phyloP scores from a whole-genome alignment of 2,888 invertebrate genomes.

The Hofmannophila pseudospretella region DNA sequence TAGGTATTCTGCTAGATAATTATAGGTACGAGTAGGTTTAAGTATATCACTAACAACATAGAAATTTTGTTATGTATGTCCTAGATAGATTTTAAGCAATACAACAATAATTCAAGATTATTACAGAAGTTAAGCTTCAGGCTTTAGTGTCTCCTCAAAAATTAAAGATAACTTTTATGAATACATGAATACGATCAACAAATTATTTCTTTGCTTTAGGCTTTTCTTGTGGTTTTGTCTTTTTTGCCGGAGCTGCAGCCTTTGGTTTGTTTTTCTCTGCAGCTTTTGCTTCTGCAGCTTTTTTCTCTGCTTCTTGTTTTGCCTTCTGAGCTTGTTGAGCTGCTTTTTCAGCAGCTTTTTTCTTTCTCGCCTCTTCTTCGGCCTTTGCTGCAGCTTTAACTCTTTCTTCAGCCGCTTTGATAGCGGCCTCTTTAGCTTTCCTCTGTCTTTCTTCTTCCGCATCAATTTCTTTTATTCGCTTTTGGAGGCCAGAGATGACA shows the following conservation, averaged over 20 bases:
- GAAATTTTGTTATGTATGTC: too few species aligned
- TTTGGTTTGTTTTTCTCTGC: conserved; percentile 11
- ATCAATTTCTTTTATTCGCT: conserved; percentile 38
- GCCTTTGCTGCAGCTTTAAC: conserved; percentile 32
- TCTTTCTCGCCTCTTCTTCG: conserved; percentile 24
- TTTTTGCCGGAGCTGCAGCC: conserved; percentile 12
- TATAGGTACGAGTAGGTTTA: too few species aligned
- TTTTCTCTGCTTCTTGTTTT: conserved; percentile 23
- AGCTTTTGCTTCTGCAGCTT: conserved; percentile 13
- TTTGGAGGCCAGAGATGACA: conserved; percentile 29
- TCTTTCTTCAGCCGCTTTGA: conserved; percentile 37
- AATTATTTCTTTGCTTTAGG: conserved; percentile 16
- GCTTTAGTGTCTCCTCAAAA: too few species aligned
- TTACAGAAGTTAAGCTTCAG: too few species aligned
- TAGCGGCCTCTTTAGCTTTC: conserved; percentile 32
- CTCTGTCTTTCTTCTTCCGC: conserved; percentile 27
- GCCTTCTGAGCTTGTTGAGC: conserved; percentile 12
- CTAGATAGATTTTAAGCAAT: too few species aligned
- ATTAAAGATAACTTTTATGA: too few species aligned
- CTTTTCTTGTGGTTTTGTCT: conserved; percentile 13
- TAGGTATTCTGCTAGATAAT: too few species aligned
- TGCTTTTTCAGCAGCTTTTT: conserved; percentile 22
- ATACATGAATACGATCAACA: too few species aligned
- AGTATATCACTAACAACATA: too few species aligned
- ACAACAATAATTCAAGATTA: too few species aligned